These are phyloP conservation scores for Bombus breviceps DNA, from an alignment of 1,140 invertebrate species.

Conservation along the genomic window DNA sequence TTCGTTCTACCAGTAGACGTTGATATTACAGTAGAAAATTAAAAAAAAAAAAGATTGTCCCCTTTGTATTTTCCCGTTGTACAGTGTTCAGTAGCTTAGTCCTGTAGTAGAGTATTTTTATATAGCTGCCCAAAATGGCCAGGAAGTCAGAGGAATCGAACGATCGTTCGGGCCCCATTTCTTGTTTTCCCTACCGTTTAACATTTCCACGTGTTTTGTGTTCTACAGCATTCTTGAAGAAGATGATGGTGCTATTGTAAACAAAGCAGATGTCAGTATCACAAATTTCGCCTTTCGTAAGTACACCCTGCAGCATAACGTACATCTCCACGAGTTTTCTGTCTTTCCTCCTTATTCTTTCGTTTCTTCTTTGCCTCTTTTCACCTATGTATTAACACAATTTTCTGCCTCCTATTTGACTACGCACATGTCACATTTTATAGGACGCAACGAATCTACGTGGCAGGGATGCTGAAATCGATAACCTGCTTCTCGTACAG, in stretches of 20 bases:
- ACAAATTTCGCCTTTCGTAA: conserved; percentile 76
- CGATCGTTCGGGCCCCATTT: conserved; percentile 5
- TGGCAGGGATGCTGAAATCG: conserved; percentile 79
- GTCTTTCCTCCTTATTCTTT: conserved; percentile 28
- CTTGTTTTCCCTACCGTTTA: conserved; percentile 27
- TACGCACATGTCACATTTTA: conserved; percentile 63
- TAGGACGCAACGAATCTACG: conserved; percentile 75
- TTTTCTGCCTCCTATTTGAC: conserved; percentile 53
- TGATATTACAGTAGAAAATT: conserved; percentile 45
- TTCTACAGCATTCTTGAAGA: conserved; percentile 90
- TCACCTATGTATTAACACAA: conserved; percentile 68
- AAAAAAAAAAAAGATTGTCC: background rate
- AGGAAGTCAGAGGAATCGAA: conserved; percentile 8
- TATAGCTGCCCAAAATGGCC: conserved; percentile 2
- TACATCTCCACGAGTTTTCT: background rate
- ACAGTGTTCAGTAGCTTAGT: conserved; percentile 21
- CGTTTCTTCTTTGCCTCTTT: conserved; percentile 32
- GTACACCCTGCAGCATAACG: conserved; percentile 73
- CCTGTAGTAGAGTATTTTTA: conserved; percentile 10
- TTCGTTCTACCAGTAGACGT: conserved; percentile 25
- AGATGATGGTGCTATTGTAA: conserved; percentile 85
- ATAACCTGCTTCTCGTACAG: conserved; percentile 76
- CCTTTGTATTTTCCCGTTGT: background rate
- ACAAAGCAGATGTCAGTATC: conserved; percentile 63
- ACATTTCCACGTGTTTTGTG: conserved; percentile 72